Percentiles rank a stretch among this genome's conserved stretches.
Evolutionary conservation across 2,113 vertebrate species (phyloP).

Genomic region (Kryptolebias marmoratus): DNA sequence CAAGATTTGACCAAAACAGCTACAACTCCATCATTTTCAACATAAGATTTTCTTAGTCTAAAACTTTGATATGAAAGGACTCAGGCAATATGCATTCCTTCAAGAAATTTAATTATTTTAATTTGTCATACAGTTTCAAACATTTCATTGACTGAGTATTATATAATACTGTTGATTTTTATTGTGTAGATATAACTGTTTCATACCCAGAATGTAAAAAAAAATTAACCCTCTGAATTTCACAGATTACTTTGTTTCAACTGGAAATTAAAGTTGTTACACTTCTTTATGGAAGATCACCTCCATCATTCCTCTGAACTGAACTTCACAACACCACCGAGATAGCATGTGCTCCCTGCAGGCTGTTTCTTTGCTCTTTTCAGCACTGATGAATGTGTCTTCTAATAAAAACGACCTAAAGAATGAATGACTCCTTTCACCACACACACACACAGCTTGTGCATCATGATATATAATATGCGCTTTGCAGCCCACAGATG

Average conservation of each 20-base stretch:
- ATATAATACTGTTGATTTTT: no score
- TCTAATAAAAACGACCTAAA: slow-evolving; percentile 55
- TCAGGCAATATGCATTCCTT: no score
- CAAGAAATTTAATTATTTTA: no score
- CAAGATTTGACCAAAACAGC: no score
- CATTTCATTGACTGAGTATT: no score
- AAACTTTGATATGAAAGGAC: no score
- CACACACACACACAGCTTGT: slow-evolving; percentile 4
- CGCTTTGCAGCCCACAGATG: slow-evolving; percentile 57
- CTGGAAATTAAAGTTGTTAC: not conserved
- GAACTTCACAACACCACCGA: slow-evolving; percentile 11
- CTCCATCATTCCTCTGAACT: no score
- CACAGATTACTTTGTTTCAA: not conserved
- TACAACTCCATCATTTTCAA: no score
- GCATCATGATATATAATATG: slow-evolving; percentile 69
- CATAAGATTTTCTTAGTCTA: no score
- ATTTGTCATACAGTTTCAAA: no score
- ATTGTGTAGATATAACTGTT: no score
- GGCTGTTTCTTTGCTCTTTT: slow-evolving; percentile 48
- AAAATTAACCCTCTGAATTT: not conserved
- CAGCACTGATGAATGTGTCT: slow-evolving; percentile 60
- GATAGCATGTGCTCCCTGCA: slow-evolving; percentile 32
- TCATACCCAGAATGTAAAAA: not conserved
- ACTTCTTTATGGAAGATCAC: no score
- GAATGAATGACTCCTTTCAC: slow-evolving; percentile 46